A percentile compares a stretch with the other conserved stretches of the same genome.
phyloP scores from a whole-genome alignment of 2,113 vertebrate genomes.

The Chloropsis cyanopogon region DNA sequence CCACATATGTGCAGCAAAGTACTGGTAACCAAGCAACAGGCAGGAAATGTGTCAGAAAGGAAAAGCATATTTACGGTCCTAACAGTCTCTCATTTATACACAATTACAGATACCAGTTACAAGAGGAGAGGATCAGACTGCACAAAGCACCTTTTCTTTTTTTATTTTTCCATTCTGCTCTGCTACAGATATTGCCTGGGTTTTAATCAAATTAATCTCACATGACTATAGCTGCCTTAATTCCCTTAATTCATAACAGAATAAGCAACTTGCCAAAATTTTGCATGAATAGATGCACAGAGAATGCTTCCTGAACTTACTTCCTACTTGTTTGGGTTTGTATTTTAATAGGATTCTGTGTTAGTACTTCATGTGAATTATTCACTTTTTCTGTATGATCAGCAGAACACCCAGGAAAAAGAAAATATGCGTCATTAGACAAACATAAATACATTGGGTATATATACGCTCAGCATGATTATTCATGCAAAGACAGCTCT shows the following conservation, averaged over 20 bases:
- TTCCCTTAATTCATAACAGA: neutral
- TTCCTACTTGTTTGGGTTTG: neutral
- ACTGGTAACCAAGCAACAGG: slow-evolving; percentile 66
- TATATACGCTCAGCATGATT: neutral
- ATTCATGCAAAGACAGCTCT: neutral
- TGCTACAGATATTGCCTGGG: neutral
- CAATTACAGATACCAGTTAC: neutral
- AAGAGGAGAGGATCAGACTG: neutral
- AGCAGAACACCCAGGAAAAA: neutral
- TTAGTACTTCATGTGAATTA: neutral
- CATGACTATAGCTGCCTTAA: neutral
- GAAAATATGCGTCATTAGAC: neutral
- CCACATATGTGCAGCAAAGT: slow-evolving; percentile 1
- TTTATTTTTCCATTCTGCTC: neutral
- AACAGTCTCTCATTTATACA: slow-evolving; percentile 21
- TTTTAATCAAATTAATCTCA: neutral
- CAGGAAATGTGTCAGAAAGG: slow-evolving; percentile 41
- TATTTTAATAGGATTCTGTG: neutral
- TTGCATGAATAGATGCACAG: neutral
- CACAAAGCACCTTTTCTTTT: neutral
- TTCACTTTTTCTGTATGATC: neutral
- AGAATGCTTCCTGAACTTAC: neutral
- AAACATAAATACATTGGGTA: neutral
- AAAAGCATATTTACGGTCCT: slow-evolving; percentile 48
- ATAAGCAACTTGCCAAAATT: neutral